A percentile compares a stretch with the other conserved stretches of the same genome.
Evolutionary conservation across 1,140 invertebrate genomes (phyloP).

Genomic region (Chymomyza costata): DNA sequence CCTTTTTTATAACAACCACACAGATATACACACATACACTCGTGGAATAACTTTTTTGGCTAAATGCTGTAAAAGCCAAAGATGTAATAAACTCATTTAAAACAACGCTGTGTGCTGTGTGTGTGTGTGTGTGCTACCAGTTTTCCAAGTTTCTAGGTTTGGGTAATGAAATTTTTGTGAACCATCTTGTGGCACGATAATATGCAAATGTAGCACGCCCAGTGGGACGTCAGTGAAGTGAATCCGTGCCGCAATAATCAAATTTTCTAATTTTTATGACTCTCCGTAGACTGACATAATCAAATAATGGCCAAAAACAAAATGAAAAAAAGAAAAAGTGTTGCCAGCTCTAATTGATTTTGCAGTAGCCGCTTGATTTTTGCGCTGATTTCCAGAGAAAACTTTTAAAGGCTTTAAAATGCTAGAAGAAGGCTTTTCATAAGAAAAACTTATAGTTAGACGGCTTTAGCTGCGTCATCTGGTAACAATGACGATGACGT

Average conservation of each 20-base stretch:
- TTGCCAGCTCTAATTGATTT: slow-evolving; percentile 63
- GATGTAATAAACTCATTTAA: slow-evolving; percentile 74
- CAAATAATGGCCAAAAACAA: slow-evolving; percentile 43
- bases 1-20: slow-evolving; percentile 38
- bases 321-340: slow-evolving; percentile 22
- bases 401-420: neutral
- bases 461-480: slow-evolving; percentile 55
- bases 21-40: neutral
- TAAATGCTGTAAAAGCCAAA: slow-evolving; percentile 65
- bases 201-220: slow-evolving; percentile 63
- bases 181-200: slow-evolving; percentile 58
- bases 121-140: neutral
- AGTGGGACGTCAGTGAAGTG: slow-evolving; percentile 34
- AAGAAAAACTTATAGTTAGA: neutral
- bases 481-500: slow-evolving; percentile 49
- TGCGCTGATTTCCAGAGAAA: slow-evolving; percentile 23
- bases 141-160: slow-evolving; percentile 25
- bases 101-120: slow-evolving; percentile 35
- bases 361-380: slow-evolving; percentile 41
- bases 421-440: neutral
- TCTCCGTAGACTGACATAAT: slow-evolving; percentile 38
- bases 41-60: slow-evolving; percentile 16
- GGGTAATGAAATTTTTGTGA: slow-evolving; percentile 68
- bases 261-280: slow-evolving; percentile 74
- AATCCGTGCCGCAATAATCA: slow-evolving; percentile 71